Base-by-base conservation (phyloP, 64 coral and sea anemone species). In the Dendronephthya gigantea region DNA sequence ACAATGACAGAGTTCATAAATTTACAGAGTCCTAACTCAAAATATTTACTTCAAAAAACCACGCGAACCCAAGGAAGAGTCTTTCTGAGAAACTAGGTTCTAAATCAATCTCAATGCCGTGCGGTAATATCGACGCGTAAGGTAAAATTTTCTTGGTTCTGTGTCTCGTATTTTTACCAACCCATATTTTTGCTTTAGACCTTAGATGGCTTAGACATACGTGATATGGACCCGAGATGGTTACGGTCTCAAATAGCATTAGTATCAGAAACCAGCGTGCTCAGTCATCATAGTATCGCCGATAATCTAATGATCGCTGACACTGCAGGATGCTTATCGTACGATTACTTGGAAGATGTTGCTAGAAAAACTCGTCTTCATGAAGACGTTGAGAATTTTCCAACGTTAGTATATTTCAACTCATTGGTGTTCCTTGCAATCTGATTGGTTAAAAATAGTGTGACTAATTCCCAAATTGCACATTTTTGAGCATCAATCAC, bases 281-380 rank as follows among this genome's bases (percentile, higher is more conserved):
- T 95, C 31, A 62, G 84, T 37, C 90, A 95, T 47, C 86, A 89
- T 82, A 87, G 87, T 48, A 82, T 95, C 39, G 93, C 87, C 29
- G 62, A 95, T 36, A 95, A 95, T 38, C 89, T 95, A 22, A 65
- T 84, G 55, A 91, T 91, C 68, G 93, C 90, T 11, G 81, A 95
- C 40, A 91, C 92, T 17, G 50, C 69, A 16, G 66, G 90, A 85
- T 81, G 31, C 27, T 48, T 91, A 41, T 83, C 89, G 0, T 48
- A 40, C 32, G 70, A 82, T n/a, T 89, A 94, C n/a, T 86, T 94
- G 15, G 72, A 89, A 25, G 87, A 87, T 17, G 90, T 82, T 39
- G 90, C 93, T 0, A 87, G 68, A 37, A 89, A 87, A 1, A 84
- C 93, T 49, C 81, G 50, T 81, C 87, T 90, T 29, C 90, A 92